Base-by-base conservation (phyloP, 2,113 vertebrate species). In the Atherinomorus stipes region DNA sequence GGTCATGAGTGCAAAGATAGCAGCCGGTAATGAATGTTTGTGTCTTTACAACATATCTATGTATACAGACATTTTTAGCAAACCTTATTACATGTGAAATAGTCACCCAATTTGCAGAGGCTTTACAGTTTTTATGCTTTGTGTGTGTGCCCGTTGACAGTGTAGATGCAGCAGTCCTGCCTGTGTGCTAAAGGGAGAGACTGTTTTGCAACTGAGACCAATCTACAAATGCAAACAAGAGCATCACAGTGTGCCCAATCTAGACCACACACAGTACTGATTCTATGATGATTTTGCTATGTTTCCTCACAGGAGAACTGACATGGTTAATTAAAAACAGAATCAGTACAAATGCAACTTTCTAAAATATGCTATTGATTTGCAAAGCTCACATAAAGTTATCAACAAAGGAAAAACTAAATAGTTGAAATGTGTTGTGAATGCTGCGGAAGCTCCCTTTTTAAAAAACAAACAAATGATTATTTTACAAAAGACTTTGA, bases 11-110 rank as follows among this genome's bases (percentile, higher is more conserved):
- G 51, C 71, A 53, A 86, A 57, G 59, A 84, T 76, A 90, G 74
- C 68, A 71, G 81, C 64, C 58, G 63, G 38, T 78, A 80, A 88
- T 80, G 49, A 78, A 90, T 81, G 74, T 66, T 23, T 23, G 4
- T 72, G 66, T 84, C 49, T 31, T 66, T 44, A 54, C 34, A 64
- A 63, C 60, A 70, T 71, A 63, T 78, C 63, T 71, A 63, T 68
- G 34, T 67, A 34, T 57, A 72, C 75, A 82, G 57, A 85, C 4
- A 10, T 78, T 76, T 87, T 69, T 74, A 26, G 45, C 21, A 9
- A 34, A 22, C 49, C 51, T 86, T 76, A 85, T 80, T 78, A 67
- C 45, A 72, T 75, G 64, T 74, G 38, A 56, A 69, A 71, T 76
- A 68, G 76, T 81, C 69, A 80, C 62, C 51, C 76, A 72, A 71